Percentiles rank a stretch among this genome's conserved stretches.
Conservation (phyloP, 2,113 vertebrate species). For the Stegastes partitus region DNA sequence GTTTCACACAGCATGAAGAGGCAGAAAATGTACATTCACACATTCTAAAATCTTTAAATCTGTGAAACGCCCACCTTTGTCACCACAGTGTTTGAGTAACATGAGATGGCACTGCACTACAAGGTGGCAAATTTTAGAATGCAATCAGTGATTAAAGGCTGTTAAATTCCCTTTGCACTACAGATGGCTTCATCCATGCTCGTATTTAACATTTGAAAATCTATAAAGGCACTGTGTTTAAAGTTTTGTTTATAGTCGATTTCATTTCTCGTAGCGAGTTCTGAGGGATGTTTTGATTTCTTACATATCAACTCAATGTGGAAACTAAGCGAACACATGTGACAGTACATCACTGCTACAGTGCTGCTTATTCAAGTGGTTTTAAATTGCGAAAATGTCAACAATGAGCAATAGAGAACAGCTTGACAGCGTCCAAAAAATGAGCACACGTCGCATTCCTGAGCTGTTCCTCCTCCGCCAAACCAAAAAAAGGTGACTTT, state of each 20-base stretch:
- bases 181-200: not conserved
- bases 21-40: slow-evolving; percentile 10
- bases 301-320: not conserved
- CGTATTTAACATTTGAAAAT: not conserved
- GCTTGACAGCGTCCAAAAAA: slow-evolving; percentile 44
- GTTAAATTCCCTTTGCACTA: not conserved
- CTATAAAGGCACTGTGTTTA: too few relatives aligned
- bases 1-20: slow-evolving; percentile 23
- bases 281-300: not conserved
- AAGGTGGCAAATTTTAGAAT: not conserved
- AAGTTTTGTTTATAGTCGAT: not conserved
- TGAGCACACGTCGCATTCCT: slow-evolving; percentile 58
- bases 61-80: not conserved
- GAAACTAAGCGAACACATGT: not conserved
- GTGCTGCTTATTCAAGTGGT: not conserved
- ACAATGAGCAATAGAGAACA: slow-evolving; percentile 26
- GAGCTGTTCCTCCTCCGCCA: slow-evolving; percentile 28
- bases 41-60: slow-evolving; percentile 18
- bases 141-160: not conserved
- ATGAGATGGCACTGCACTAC: slow-evolving; percentile 1
- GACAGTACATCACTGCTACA: not conserved
- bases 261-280: not conserved
- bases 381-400: slow-evolving; percentile 7
- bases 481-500: slow-evolving; percentile 53
- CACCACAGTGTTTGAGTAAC: not conserved